Conservation (phyloP, 2,888 invertebrate genomes). For the Tetanocera ferruginea region DNA sequence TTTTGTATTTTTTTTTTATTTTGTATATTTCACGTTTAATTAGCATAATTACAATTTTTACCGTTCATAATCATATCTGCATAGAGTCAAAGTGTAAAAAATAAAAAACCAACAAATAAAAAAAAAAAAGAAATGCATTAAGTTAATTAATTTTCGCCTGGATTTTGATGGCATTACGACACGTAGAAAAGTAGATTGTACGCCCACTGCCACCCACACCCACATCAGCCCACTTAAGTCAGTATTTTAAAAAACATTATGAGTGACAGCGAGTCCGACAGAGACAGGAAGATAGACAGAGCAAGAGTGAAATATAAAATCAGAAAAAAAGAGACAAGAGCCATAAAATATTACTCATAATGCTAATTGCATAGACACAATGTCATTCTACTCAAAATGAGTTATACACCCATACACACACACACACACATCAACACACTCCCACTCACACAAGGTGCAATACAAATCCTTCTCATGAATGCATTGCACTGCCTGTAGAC, state of each 20-base stretch:
- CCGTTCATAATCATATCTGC: constrained; percentile 44
- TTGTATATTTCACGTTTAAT: constrained; percentile 30
- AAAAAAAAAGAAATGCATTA: constrained; percentile 57
- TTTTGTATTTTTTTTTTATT: too few species aligned
- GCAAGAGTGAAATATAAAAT: not conserved
- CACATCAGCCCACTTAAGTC: constrained; percentile 6
- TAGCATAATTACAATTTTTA: constrained; percentile 49
- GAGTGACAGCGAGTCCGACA: not conserved
- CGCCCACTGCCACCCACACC: constrained; percentile 11
- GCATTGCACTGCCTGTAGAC: not conserved
- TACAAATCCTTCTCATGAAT: not conserved
- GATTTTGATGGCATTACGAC: constrained; percentile 37
- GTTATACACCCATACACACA: not conserved
- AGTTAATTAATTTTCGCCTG: constrained; percentile 63
- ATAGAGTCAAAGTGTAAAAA: not conserved
- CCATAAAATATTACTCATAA: constrained; percentile 61
- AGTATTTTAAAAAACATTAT: constrained; percentile 38
- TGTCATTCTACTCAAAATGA: constrained; percentile 61
- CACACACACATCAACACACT: not conserved
- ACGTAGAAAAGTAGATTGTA: not conserved
- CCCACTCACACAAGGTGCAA: not conserved
- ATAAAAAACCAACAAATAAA: constrained; percentile 23
- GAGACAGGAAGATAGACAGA: not conserved
- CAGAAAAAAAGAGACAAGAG: constrained; percentile 38
- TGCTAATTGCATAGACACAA: constrained; percentile 70